Evolutionary conservation across 2,888 invertebrate genomes (phyloP).

Genomic region (Clunio marinus): DNA sequence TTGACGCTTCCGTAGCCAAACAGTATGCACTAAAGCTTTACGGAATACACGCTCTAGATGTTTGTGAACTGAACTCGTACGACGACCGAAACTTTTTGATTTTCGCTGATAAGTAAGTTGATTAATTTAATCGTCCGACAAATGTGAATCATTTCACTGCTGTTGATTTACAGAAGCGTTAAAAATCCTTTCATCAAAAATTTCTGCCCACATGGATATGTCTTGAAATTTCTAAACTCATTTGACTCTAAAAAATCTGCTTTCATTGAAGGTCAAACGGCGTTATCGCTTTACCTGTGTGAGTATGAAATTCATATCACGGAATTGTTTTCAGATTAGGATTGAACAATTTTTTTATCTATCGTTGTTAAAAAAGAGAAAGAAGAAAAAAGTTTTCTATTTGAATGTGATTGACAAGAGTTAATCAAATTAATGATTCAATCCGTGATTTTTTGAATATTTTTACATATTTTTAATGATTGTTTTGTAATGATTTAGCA

Average conservation of each 20-base stretch:
- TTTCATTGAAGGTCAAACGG: conserved; percentile 70
- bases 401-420: not conserved
- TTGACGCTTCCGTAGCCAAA: not conserved
- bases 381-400: too few relatives aligned
- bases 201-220: conserved; percentile 61
- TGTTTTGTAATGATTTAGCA: too few relatives aligned
- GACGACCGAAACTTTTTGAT: conserved; percentile 51
- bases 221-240: conserved; percentile 79
- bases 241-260: conserved; percentile 67
- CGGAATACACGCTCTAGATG: conserved; percentile 47
- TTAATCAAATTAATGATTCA: too few relatives aligned
- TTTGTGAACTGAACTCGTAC: conserved; percentile 49
- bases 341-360: conserved; percentile 2
- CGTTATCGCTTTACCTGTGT: conserved; percentile 68
- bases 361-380: too few relatives aligned
- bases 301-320: conserved; percentile 48
- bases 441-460: not conserved
- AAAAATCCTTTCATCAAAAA: conserved; percentile 59
- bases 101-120: conserved; percentile 48
- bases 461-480: conserved; percentile 47
- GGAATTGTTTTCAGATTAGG: not conserved
- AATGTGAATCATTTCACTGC: not conserved
- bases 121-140: not conserved
- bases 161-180: conserved; percentile 52
- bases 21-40: conserved; percentile 45